Percentiles rank a stretch among this genome's conserved stretches.
These are phyloP conservation scores for Orthosia cruda DNA, from an alignment of 2,888 invertebrate species.

Conservation along the genomic window DNA sequence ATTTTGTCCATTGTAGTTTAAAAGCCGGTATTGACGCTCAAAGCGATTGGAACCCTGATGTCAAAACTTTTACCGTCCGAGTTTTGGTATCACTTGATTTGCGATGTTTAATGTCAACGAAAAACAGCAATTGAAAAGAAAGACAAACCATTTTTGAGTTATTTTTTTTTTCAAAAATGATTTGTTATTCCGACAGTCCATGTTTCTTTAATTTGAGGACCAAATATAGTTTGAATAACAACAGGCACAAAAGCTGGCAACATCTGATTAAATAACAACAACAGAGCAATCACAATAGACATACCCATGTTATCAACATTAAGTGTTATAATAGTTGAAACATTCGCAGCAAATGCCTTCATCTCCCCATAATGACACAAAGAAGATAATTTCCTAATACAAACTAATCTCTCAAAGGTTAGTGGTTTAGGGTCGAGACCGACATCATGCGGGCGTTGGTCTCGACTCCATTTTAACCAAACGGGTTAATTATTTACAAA, in stretches of 20 bases:
- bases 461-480: constrained; percentile 68
- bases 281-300: constrained; percentile 25
- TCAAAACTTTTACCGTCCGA: background rate
- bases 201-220: background rate
- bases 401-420: constrained; percentile 77
- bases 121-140: background rate
- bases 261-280: constrained; percentile 35
- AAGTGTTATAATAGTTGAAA: constrained; percentile 26
- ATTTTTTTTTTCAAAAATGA: no score
- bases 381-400: constrained; percentile 73
- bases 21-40: background rate
- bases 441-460: constrained; percentile 74
- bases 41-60: background rate
- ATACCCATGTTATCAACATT: constrained; percentile 8
- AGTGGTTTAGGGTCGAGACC: constrained; percentile 70
- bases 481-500: constrained; percentile 70
- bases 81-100: background rate
- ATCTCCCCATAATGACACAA: constrained; percentile 57
- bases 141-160: background rate
- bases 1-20: background rate
- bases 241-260: constrained; percentile 9
- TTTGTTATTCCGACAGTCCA: background rate
- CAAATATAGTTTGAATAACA: background rate
- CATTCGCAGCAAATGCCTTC: constrained; percentile 40
- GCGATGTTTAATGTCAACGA: background rate